A percentile compares a stretch with the other conserved stretches of the same genome.
Conservation (phyloP, 2,888 invertebrate species). For the Erebia palarica region DNA sequence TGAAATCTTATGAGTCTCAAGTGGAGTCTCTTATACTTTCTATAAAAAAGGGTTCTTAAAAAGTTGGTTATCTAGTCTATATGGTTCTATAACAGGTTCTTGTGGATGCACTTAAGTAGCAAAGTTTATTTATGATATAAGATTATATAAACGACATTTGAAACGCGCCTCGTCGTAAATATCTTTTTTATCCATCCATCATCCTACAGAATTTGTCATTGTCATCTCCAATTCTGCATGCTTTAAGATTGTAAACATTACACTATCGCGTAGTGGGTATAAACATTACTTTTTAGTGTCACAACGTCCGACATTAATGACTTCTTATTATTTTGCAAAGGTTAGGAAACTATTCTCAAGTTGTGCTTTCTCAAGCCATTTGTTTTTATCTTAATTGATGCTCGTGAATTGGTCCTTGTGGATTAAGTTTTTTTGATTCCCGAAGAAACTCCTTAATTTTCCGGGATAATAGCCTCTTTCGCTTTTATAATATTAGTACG, state of each 20-base stretch:
- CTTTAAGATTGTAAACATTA: constrained; percentile 46
- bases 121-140: constrained; percentile 4
- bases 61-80: neutral
- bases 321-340: constrained; percentile 8
- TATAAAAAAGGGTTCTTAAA: too few relatives aligned
- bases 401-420: too few relatives aligned
- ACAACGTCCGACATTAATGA: constrained; percentile 19
- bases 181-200: constrained; percentile 26
- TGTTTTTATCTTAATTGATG: neutral
- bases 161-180: constrained; percentile 16
- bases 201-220: constrained; percentile 37
- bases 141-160: constrained; percentile 21
- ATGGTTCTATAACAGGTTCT: neutral
- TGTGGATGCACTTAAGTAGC: neutral
- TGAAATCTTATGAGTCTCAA: too few relatives aligned
- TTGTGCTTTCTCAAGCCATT: neutral
- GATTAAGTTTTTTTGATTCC: too few relatives aligned
- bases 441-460: too few relatives aligned
- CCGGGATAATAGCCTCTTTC: too few relatives aligned
- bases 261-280: constrained; percentile 24
- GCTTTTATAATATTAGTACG: too few relatives aligned
- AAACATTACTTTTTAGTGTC: constrained; percentile 21
- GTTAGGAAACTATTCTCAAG: constrained; percentile 1
- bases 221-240: constrained; percentile 62
- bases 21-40: too few relatives aligned